These are phyloP conservation scores for Sapayoa aenigma DNA, from an alignment of 2,113 vertebrate species.

Conservation along the genomic window DNA sequence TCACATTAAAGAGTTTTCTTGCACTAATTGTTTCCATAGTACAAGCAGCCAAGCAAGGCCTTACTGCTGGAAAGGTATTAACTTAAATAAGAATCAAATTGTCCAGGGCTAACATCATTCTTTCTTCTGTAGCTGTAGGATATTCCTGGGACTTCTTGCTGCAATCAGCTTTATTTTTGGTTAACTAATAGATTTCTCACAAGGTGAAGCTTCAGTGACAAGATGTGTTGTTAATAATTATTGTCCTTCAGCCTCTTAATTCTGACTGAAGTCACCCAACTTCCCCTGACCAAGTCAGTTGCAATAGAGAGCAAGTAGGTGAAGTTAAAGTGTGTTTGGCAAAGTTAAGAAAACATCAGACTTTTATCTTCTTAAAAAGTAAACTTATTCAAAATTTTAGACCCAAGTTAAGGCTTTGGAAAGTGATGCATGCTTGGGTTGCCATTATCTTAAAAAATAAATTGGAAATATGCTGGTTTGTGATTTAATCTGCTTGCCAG, in stretches of 20 bases:
- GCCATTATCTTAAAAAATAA: neutral
- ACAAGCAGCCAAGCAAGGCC: neutral
- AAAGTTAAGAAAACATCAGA: neutral
- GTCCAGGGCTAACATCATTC: neutral
- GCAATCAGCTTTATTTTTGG: neutral
- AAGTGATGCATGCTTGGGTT: accelerated
- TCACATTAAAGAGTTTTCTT: neutral
- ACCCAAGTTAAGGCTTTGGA: neutral
- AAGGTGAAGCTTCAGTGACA: neutral
- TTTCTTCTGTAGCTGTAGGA: neutral
- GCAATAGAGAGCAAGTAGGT: neutral
- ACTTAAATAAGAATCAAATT: neutral
- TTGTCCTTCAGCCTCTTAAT: neutral
- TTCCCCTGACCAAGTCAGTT: neutral
- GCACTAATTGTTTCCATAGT: neutral
- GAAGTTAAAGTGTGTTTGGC: neutral
- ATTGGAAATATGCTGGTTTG: neutral
- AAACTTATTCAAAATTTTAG: neutral
- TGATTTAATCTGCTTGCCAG: neutral
- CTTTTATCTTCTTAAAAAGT: neutral
- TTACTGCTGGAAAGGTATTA: neutral
- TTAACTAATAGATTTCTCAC: neutral
- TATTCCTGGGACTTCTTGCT: neutral
- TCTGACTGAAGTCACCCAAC: neutral
- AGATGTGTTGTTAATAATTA: neutral